A percentile compares a stretch with the other conserved stretches of the same genome.
These are phyloP conservation scores for Erpornis zantholeuca DNA, from an alignment of 2,113 vertebrate species.

Conservation along the genomic window DNA sequence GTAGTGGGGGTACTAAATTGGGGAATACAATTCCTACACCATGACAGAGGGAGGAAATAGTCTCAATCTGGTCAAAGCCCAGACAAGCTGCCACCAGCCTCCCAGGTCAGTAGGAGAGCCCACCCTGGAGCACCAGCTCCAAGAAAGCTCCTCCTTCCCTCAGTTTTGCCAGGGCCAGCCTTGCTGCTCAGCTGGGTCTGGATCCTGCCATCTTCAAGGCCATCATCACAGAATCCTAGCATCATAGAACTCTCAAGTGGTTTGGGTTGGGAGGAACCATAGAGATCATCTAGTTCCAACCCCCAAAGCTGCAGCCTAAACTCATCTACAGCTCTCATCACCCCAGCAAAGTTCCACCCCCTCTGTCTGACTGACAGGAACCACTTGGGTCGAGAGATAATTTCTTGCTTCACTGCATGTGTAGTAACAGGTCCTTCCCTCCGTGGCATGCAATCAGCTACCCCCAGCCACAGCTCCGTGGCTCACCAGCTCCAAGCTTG, in stretches of 20 bases:
- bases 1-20: not conserved
- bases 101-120: not conserved
- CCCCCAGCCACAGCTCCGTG: not conserved
- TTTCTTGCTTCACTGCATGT: not conserved
- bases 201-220: not conserved
- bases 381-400: not conserved
- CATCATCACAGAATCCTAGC: not conserved
- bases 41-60: rapidly evolving
- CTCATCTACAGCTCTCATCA: not conserved
- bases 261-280: not conserved
- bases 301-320: not conserved
- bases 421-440: not conserved
- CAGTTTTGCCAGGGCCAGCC: not conserved
- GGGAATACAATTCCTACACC: not conserved
- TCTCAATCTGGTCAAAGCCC: not conserved
- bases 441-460: not conserved
- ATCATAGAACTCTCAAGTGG: not conserved
- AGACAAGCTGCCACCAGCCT: not conserved
- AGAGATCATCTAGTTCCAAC: not conserved
- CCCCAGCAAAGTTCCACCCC: too few species aligned
- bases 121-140: rapidly evolving
- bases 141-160: not conserved
- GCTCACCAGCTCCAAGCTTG: not conserved
- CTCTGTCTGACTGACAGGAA: not conserved
- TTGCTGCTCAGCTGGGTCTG: not conserved